Evolutionary conservation across 2,888 invertebrate species (phyloP), one percentile per base, ranked within the genome.

Genomic region (Eristalis tenax): DNA sequence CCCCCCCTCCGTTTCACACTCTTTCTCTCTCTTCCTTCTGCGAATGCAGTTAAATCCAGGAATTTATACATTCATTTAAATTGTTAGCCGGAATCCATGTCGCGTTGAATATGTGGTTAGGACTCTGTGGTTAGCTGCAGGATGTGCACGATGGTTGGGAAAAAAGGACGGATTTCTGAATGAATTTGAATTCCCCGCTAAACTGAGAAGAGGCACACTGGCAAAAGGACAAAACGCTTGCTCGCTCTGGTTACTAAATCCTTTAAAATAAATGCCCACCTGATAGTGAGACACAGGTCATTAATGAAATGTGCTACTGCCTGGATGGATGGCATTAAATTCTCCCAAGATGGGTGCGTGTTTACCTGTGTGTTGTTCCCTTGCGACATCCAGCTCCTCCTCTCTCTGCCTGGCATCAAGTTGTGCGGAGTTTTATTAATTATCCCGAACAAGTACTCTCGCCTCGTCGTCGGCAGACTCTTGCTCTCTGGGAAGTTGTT

Each of bases 21-120:
- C 32, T 32, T 8, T 6, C 5, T 32, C 32, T 10, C 32, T 10
- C 32, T 32, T 6, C 5, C 32, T 10, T 32, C 75, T 69, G 63
- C 50, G 76, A 79, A 83, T 87, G 87, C 76, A 80, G 87, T 80
- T 87, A 83, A 87, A 80, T 87, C 83, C 79, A 76, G 76, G 83
- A 87, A 87, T 87, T 87, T 87, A 87, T 87, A 80, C 76, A 80
- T 87, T 87, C 79, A 83, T 80, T 87, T 83, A 83, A 87, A 87
- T 83, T 76, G 79, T 83, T 87, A 83, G 75, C 63, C 35, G 83
- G 87, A 78, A 80, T 83, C 76, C 76, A 76, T 87, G 87, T 87
- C 83, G 87, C 87, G 83, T 80, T 73, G 87, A 73, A 79, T 83
- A 87, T 87, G 83, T 83, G 87, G 87, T 68, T 13, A 50, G 68